phyloP scores from a whole-genome alignment of 2,888 invertebrate species.

The Lepeophtheirus nordmannii region DNA sequence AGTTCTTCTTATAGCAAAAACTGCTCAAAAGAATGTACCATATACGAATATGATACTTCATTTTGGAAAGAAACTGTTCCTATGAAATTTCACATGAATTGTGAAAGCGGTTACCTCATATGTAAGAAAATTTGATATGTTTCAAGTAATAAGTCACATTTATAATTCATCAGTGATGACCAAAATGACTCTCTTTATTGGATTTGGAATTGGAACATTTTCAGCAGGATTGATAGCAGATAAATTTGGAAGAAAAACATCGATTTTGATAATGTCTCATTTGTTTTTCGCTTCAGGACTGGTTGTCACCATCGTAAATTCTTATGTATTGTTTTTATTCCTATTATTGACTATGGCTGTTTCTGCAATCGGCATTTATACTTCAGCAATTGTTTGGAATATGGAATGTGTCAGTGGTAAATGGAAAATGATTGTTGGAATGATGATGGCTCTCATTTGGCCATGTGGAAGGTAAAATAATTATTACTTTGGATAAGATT shows the following conservation, averaged over 20 bases:
- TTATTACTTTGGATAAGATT: not conserved
- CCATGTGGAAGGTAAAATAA: constrained; percentile 18
- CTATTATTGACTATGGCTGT: constrained; percentile 8
- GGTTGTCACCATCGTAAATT: not conserved
- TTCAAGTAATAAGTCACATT: not conserved
- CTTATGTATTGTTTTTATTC: constrained; percentile 2
- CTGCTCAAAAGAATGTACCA: too few species aligned
- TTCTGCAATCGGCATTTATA: constrained; percentile 17
- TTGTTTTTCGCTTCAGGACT: constrained; percentile 19
- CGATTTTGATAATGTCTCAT: constrained; percentile 2
- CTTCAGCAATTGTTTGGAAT: constrained; percentile 21
- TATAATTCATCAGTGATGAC: not conserved
- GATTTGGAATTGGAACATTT: constrained; percentile 23
- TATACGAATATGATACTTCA: not conserved
- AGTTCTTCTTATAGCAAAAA: too few species aligned
- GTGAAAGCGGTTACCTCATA: constrained; percentile 2
- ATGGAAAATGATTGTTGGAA: constrained; percentile 18
- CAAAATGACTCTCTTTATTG: constrained; percentile 15
- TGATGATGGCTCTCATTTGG: constrained; percentile 13
- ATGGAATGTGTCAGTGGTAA: constrained; percentile 17
- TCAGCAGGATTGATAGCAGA: constrained; percentile 21
- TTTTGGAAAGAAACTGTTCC: constrained; percentile 8
- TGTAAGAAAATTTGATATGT: constrained; percentile 1
- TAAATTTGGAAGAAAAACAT: constrained; percentile 19
- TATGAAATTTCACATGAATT: constrained; percentile 3